Percentiles rank a stretch among this genome's conserved stretches.
Evolutionary conservation across 2,797 vertebrate genomes (phyloP).

Genomic region (Echeneis naucrates): DNA sequence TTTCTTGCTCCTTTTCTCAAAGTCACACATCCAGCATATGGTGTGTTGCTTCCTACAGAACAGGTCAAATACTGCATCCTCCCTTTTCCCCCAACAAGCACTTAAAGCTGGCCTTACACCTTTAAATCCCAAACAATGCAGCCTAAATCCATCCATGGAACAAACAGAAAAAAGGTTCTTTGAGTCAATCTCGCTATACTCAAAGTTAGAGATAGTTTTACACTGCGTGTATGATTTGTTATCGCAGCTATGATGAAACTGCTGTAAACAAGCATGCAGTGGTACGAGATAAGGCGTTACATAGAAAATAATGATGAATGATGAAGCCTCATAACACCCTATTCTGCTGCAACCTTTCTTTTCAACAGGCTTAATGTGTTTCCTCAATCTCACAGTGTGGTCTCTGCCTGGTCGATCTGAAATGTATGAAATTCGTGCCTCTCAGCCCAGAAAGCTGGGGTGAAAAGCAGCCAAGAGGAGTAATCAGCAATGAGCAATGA

Average conservation of each 20-base stretch:
- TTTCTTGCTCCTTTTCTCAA: slow-evolving; percentile 3
- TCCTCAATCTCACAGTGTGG: slow-evolving; percentile 3
- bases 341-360: slow-evolving; percentile 5
- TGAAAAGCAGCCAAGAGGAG: background rate
- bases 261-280: background rate
- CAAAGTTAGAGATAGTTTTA: background rate
- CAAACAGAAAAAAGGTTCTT: slow-evolving; percentile 20
- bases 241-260: slow-evolving; percentile 7
- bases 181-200: slow-evolving; percentile 16
- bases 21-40: background rate
- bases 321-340: slow-evolving; percentile 17
- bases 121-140: slow-evolving; percentile 30
- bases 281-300: slow-evolving; percentile 31
- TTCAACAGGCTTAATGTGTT: slow-evolving; percentile 32
- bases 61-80: background rate
- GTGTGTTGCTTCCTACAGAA: background rate
- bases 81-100: too few relatives aligned
- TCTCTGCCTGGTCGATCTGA: slow-evolving; percentile 14
- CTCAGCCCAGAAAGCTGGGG: background rate
- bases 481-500: slow-evolving; percentile 29
- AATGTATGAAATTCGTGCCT: slow-evolving; percentile 12
- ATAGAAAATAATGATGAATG: slow-evolving; percentile 20
- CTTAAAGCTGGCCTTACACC: too few relatives aligned
- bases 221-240: slow-evolving; percentile 8
- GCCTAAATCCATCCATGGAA: slow-evolving; percentile 15